These are phyloP conservation scores for Pedetes capensis DNA, from an alignment of 2,113 vertebrate genomes.

Conservation along the genomic window DNA sequence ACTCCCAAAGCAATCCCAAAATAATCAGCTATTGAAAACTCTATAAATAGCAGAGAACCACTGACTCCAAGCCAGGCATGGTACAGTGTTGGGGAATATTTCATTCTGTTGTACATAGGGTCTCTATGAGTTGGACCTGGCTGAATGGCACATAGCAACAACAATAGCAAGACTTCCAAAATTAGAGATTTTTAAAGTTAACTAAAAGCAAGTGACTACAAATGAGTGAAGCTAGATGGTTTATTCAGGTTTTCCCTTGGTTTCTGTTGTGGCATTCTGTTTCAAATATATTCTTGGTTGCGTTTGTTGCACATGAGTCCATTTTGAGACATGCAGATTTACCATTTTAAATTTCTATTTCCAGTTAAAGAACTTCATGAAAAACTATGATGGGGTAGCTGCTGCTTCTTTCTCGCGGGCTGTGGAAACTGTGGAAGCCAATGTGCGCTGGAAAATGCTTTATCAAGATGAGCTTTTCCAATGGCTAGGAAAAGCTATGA, in stretches of 20 bases:
- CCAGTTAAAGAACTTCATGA: conserved; percentile 96
- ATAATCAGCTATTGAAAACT: no score
- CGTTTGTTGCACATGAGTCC: conserved; percentile 9
- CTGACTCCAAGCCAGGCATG: no score
- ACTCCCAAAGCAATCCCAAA: no score
- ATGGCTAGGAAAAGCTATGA: conserved; percentile 93
- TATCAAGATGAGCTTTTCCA: conserved; percentile 95
- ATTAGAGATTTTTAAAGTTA: neutral
- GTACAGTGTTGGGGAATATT: no score
- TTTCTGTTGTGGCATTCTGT: neutral
- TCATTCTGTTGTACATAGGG: no score
- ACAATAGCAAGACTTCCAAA: neutral
- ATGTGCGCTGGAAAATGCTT: conserved; percentile 94
- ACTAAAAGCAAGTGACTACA: neutral
- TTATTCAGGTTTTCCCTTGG: neutral
- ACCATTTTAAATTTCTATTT: conserved; percentile 75
- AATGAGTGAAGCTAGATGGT: neutral
- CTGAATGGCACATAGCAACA: no score
- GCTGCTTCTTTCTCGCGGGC: conserved; percentile 91
- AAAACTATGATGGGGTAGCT: conserved; percentile 86
- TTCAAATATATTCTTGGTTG: conserved; percentile 19
- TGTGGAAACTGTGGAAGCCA: conserved; percentile 95
- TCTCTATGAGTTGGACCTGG: no score
- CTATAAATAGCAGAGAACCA: no score
- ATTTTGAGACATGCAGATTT: conserved; percentile 51